Evolutionary conservation across 2,113 vertebrate species (phyloP).

Genomic region (Poeciliopsis occidentalis): DNA sequence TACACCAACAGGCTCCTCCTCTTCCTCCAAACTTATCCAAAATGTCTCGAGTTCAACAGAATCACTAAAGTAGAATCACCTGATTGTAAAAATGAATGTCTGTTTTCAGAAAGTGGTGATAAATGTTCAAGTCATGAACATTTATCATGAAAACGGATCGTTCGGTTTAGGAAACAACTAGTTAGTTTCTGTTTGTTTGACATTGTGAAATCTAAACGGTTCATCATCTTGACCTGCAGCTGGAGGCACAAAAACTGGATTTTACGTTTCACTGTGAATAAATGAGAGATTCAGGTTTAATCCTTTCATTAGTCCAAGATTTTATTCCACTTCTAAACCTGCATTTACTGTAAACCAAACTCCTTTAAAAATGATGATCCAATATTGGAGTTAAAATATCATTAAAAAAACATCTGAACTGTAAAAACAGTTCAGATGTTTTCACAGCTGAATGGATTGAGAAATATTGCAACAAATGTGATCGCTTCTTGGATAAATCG

Average conservation of each 20-base stretch:
- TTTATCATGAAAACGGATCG: too few relatives aligned
- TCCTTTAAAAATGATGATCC: neutral
- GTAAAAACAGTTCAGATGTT: neutral
- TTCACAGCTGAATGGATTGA: conserved; percentile 3
- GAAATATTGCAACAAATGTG: neutral
- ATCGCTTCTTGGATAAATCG: too few relatives aligned
- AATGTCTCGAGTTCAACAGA: neutral
- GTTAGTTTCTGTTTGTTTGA: neutral
- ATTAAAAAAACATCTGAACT: neutral
- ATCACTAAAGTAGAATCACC: neutral
- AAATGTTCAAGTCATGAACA: too few relatives aligned
- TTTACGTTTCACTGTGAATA: too few relatives aligned
- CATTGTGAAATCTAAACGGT: neutral
- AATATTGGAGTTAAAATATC: neutral
- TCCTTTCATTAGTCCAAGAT: neutral
- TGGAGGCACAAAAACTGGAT: neutral
- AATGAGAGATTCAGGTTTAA: neutral
- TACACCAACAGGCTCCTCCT: conserved; percentile 2
- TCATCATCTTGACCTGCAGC: neutral
- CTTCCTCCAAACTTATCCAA: neutral
- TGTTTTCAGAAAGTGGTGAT: too few relatives aligned
- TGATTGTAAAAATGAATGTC: neutral
- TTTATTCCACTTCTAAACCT: too few relatives aligned
- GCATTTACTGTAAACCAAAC: neutral
- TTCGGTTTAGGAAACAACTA: too few relatives aligned